These are phyloP conservation scores for Megalops atlanticus DNA, from an alignment of 2,113 vertebrate genomes.

Conservation along the genomic window DNA sequence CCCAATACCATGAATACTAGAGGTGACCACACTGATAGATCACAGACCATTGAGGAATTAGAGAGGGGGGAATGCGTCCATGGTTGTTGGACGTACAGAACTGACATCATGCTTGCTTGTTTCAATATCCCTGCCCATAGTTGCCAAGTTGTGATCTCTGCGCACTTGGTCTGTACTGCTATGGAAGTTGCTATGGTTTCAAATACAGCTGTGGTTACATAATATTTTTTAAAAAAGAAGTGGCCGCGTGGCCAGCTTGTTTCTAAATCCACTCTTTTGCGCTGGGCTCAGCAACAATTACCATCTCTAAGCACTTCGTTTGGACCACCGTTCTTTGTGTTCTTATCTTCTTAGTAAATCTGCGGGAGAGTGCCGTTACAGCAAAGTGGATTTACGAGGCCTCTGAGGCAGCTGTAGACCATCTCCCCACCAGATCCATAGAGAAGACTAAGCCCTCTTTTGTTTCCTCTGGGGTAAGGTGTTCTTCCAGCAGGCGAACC, in stretches of 20 bases:
- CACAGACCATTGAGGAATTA: neutral
- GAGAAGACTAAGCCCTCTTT: too few relatives aligned
- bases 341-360: too few relatives aligned
- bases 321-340: neutral
- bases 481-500: too few relatives aligned
- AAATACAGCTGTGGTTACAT: neutral
- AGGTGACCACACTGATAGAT: too few relatives aligned
- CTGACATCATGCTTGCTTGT: neutral
- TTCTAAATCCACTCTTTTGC: neutral
- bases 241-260: neutral
- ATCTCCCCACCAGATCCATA: neutral
- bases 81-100: neutral
- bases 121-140: neutral
- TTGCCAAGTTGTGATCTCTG: neutral
- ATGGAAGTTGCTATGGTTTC: neutral
- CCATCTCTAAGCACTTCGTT: neutral
- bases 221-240: neutral
- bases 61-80: too few relatives aligned
- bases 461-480: too few relatives aligned
- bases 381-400: too few relatives aligned
- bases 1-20: too few relatives aligned
- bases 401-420: neutral
- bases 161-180: neutral
- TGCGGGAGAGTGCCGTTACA: too few relatives aligned
- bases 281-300: neutral